Base-by-base conservation (phyloP, 2,888 invertebrate species). In the Calameuta idolon region DNA sequence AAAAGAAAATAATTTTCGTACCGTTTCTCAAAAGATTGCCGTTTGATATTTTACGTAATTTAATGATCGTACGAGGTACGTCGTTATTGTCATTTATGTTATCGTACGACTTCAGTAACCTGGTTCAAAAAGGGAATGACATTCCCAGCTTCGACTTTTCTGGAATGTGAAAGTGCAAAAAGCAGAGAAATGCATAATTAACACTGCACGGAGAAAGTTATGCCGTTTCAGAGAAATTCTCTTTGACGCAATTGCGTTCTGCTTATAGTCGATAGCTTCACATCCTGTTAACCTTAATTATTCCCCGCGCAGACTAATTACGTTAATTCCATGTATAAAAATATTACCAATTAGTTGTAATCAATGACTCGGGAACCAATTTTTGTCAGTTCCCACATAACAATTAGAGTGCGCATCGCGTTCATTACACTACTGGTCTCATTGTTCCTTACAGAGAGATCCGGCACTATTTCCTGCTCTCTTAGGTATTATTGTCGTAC, bases 391-490 rank as follows among this genome's bases (percentile, higher is more conserved):
- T 55, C 55, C 55, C 55, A 55, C 23, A 55, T 55, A 55, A 55
- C 23, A 55, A 55, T 55, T 23, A 23, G 55, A 55, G 55, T 55
- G 55, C 55, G 55, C 9, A 55, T 55, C 55, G 23, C 55, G 55
- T 55, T 55, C 55, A 55, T 55, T 55, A 55, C 23, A 55, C 55
- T 55, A 55, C 55, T 55, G 55, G 55, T 55, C 55, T 55, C 23
- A 55, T 55, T 55, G 9, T 55, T 55, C 55, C 55, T 55, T 55
- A 55, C 23, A 55, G 23, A 23, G 71, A 71, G 12, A 34, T 78
- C 77, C 81, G 79, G 82, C 82, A 80, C 80, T 82, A 80, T 80
- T 76, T 79, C 76, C 82, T 80, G 83, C 75, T 77, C 80, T 81
- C 77, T 81, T 80, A 81, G 79, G 81, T 78, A 81, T 81, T 77